Evolutionary conservation across 2,113 vertebrate genomes (phyloP).

Genomic region (Macrotus californicus): DNA sequence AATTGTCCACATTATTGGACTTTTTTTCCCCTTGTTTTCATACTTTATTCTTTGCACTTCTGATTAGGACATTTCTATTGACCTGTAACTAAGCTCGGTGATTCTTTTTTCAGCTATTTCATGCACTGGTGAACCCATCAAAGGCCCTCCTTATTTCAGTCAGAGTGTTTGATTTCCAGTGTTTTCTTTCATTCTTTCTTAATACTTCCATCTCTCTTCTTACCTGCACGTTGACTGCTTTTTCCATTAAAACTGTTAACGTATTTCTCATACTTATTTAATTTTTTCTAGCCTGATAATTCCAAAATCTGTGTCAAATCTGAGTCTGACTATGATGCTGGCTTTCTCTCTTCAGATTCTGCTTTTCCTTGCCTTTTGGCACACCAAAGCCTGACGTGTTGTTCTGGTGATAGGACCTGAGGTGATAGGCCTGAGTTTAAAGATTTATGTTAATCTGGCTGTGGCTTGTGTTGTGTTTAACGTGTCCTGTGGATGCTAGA

Average conservation of each 20-base stretch:
- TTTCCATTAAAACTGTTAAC: not conserved
- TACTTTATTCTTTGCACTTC: not conserved
- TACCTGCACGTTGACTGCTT: not conserved
- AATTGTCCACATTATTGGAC: not conserved
- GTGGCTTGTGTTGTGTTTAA: not conserved
- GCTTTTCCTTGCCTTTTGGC: not conserved
- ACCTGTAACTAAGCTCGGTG: not conserved
- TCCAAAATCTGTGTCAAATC: not conserved
- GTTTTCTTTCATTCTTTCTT: not conserved
- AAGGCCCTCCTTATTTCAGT: not conserved
- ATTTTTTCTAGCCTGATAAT: not conserved
- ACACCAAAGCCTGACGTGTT: not conserved
- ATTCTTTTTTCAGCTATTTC: not conserved
- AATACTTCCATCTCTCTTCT: not conserved
- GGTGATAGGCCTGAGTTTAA: not conserved
- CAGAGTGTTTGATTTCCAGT: not conserved
- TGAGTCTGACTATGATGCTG: not conserved
- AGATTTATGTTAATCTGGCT: not conserved
- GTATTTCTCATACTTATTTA: not conserved
- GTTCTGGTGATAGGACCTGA: not conserved
- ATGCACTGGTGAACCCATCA: not conserved
- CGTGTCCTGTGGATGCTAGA: not conserved
- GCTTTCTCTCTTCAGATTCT: not conserved
- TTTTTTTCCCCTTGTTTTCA: not conserved
- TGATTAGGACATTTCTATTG: not conserved